A percentile compares a stretch with the other conserved stretches of the same genome.
These are phyloP conservation scores for Oryctolagus cuniculus DNA, from an alignment of 2,113 vertebrate genomes.

Conservation along the genomic window DNA sequence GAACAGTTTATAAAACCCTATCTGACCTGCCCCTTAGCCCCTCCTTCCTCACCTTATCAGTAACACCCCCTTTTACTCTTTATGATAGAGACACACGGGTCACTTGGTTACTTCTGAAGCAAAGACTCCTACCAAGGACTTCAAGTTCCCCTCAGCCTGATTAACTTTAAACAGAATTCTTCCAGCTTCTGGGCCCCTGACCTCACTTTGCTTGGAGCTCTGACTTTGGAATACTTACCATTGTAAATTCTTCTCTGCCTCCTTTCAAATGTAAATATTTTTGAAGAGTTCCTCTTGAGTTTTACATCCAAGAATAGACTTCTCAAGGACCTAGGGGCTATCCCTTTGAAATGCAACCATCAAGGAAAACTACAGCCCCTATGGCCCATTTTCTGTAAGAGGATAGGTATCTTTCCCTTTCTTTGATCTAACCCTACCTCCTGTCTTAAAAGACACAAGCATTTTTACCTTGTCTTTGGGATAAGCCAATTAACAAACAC, in stretches of 20 bases:
- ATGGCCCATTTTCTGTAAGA: not conserved
- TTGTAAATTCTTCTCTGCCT: not conserved
- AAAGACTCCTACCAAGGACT: not conserved
- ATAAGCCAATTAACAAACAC: not conserved
- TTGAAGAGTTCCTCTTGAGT: not conserved
- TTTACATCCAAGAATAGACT: not conserved
- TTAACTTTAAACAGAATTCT: not conserved
- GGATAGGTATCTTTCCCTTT: not conserved
- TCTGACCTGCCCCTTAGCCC: not conserved
- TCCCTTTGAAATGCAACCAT: constrained; percentile 23
- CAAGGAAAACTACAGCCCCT: not conserved
- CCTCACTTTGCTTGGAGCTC: constrained; percentile 12
- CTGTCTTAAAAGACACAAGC: not conserved
- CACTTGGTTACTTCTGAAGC: not conserved
- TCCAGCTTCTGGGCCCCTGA: not conserved
- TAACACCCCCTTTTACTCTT: not conserved
- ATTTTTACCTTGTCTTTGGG: not conserved
- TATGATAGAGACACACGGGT: not conserved
- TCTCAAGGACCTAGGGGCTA: not conserved
- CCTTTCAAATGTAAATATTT: constrained; percentile 22
- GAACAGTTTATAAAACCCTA: not conserved
- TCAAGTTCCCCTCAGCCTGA: not conserved
- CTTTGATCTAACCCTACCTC: not conserved
- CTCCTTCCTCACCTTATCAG: not conserved
- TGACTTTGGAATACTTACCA: constrained; percentile 47